Base-by-base conservation (phyloP, 2,888 invertebrate species). In the Microctonus aethiopoides region DNA sequence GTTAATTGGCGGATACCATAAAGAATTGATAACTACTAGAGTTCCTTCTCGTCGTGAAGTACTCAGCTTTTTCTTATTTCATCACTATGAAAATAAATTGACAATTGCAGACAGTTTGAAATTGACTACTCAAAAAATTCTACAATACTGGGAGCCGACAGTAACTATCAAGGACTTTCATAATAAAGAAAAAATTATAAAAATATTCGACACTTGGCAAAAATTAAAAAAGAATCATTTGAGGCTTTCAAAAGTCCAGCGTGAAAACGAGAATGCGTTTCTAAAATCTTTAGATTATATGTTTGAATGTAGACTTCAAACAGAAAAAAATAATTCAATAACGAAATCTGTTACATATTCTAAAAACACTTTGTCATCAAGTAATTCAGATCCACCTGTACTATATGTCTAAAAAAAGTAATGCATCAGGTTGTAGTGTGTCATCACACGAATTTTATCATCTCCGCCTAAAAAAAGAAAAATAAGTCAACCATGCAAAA, bases 1-100 rank as follows among this genome's bases (percentile, higher is more conserved):
- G 59, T 59, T 59, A 59, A 59, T 59, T 34, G 59, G 59, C 34
- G 34, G 34, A 32, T 59, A 59, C 20, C 16, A 59, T 59, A 59
- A 36, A 36, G 34, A 34, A 20, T 59, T 57, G 32, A 32, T 7
- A 59, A 59, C 6, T 59, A 59, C 59, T 16, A 36, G 11, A 34
- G 2, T 3, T 34, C 34, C 36, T 34, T 59, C 59, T 34, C 32
- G 34, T 32, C 36, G 6, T 3, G 34, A 59, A 59, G 59, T 59
- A 16, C 20, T 59, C 20, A 59, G 59, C 5, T 59, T 34, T 59
- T 59, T 59, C 20, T 59, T 59, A 59, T 59, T 34, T 29, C 59
- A 59, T 16, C 59, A 59, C 20, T 59, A 20, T 34, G 59, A 59
- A 59, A 59, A 59, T 34, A 59, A 59, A 59, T 59, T 36, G 20